A percentile compares a stretch with the other conserved stretches of the same genome.
Evolutionary conservation across 2,113 vertebrate species (phyloP).

Genomic region (Tympanuchus pallidicinctus): DNA sequence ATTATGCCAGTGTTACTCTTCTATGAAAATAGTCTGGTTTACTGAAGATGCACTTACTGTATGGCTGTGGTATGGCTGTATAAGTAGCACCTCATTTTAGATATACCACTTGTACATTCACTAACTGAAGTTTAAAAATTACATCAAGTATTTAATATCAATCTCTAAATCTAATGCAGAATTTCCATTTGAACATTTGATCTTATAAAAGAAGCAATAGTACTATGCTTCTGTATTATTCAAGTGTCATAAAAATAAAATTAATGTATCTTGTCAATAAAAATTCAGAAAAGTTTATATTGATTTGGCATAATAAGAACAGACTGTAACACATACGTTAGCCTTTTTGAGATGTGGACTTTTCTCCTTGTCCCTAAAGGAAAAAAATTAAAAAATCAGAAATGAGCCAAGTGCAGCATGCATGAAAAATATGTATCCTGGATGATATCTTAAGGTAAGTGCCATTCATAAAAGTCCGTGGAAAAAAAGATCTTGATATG

Average conservation of each 20-base stretch:
- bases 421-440: neutral
- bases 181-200: neutral
- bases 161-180: neutral
- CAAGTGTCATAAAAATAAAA: neutral
- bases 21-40: neutral
- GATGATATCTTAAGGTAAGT: neutral
- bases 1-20: neutral
- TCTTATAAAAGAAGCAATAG: neutral
- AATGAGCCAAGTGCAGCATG: neutral
- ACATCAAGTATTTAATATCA: fast-evolving
- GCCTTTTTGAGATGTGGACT: neutral
- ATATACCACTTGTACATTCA: neutral
- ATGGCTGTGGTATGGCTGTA: neutral
- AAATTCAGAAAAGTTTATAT: neutral
- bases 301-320: neutral
- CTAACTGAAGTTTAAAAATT: neutral
- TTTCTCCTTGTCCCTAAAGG: neutral
- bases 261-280: neutral
- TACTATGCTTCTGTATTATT: neutral
- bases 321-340: neutral
- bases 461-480: neutral
- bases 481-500: neutral
- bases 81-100: neutral
- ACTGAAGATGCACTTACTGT: neutral
- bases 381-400: neutral